These are phyloP conservation scores for Podotricha telesiphe DNA, from an alignment of 2,888 invertebrate species.

Conservation along the genomic window DNA sequence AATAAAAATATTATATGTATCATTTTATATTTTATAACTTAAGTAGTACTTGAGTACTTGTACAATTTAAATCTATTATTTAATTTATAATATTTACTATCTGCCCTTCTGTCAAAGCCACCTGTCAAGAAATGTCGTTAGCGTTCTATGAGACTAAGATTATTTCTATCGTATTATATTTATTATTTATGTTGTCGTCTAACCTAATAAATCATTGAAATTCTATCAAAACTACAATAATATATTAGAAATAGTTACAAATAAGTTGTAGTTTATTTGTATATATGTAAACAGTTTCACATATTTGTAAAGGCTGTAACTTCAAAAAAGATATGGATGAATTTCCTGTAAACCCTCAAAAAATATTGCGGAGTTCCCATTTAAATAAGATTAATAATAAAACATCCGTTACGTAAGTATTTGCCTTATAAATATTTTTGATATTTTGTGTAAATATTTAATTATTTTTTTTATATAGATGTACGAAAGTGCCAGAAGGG, in stretches of 20 bases:
- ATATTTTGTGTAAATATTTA: background rate
- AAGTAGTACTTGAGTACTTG: background rate
- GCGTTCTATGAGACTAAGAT: background rate
- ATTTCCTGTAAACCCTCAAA: slow-evolving; percentile 55
- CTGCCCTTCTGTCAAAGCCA: background rate
- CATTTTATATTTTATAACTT: background rate
- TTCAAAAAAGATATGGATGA: slow-evolving; percentile 54
- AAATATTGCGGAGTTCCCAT: slow-evolving; percentile 63
- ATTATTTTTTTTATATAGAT: slow-evolving; percentile 65
- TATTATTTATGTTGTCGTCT: background rate
- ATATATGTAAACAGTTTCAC: background rate
- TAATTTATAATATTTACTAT: background rate
- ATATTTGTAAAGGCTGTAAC: slow-evolving; percentile 25
- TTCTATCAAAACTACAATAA: background rate
- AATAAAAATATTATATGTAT: background rate
- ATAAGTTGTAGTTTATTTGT: background rate
- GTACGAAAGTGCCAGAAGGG: slow-evolving; percentile 86
- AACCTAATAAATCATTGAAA: background rate
- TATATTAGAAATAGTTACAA: background rate
- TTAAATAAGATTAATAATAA: slow-evolving; percentile 63
- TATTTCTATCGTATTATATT: slow-evolving; percentile 1
- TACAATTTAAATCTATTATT: no score
- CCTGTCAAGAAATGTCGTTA: slow-evolving; percentile 6
- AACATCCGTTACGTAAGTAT: slow-evolving; percentile 73
- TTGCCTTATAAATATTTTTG: slow-evolving; percentile 25